A percentile compares a stretch with the other conserved stretches of the same genome.
Conservation (phyloP, 2,888 invertebrate genomes). For the Thymelicus lineola region DNA sequence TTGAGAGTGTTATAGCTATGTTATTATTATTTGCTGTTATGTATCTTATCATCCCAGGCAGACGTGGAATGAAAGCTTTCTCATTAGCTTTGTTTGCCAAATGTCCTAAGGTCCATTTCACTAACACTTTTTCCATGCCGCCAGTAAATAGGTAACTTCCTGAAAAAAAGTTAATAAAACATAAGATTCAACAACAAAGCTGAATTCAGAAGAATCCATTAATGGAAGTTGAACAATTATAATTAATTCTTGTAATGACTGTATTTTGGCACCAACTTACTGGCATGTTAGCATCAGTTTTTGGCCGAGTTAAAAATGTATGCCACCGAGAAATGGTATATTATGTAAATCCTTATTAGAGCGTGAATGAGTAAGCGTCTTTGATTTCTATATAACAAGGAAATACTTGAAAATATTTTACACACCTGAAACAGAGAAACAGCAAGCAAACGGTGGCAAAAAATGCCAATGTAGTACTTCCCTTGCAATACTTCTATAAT, state of each 20-base stretch:
- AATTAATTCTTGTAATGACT: too few species aligned
- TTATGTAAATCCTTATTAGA: too few species aligned
- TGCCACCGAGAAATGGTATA: too few species aligned
- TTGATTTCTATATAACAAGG: too few species aligned
- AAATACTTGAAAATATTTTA: slow-evolving; percentile 1
- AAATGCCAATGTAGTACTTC: slow-evolving; percentile 80
- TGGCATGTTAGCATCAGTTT: too few species aligned
- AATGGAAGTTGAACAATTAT: too few species aligned
- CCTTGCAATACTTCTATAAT: slow-evolving; percentile 56
- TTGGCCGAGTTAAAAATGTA: too few species aligned
- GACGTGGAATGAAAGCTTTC: slow-evolving; percentile 71
- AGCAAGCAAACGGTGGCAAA: slow-evolving; percentile 68
- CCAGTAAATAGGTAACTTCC: slow-evolving; percentile 75
- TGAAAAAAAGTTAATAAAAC: slow-evolving; percentile 45
- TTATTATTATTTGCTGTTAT: slow-evolving; percentile 67
- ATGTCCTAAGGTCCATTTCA: slow-evolving; percentile 75
- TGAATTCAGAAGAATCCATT: too few species aligned
- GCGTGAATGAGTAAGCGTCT: too few species aligned
- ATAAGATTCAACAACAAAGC: too few species aligned
- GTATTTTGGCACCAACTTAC: too few species aligned
- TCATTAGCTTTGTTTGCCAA: slow-evolving; percentile 65
- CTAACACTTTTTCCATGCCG: slow-evolving; percentile 77
- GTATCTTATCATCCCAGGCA: slow-evolving; percentile 72
- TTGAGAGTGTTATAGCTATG: slow-evolving; percentile 70
- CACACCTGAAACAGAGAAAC: slow-evolving; percentile 73